Conservation (phyloP, 1,140 invertebrate species). For the Melanaphis sacchari region DNA sequence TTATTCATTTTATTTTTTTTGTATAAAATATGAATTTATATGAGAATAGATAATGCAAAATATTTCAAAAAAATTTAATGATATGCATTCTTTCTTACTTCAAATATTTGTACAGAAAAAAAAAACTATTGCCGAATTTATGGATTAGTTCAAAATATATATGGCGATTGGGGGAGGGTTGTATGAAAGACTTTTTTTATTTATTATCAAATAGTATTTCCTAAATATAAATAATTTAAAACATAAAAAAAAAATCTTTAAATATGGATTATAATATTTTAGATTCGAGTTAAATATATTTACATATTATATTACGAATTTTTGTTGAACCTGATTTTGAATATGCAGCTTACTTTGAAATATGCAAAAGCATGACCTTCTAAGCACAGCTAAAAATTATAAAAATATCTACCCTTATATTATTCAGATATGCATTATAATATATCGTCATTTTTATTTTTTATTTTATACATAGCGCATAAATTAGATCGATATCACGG, state of each 20-base stretch:
- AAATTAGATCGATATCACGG: neutral
- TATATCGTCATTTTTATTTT: neutral
- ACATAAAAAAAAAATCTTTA: neutral
- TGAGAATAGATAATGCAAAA: neutral
- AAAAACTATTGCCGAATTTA: neutral
- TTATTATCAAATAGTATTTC: neutral
- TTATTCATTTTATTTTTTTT: neutral
- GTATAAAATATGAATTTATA: neutral
- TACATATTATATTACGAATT: neutral
- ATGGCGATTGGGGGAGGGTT: no score
- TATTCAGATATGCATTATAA: no score
- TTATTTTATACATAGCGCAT: neutral
- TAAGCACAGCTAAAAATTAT: no score
- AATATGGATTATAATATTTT: neutral
- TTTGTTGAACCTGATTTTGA: neutral
- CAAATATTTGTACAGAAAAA: neutral
- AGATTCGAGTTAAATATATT: neutral
- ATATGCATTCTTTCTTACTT: neutral
- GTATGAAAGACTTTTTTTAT: neutral
- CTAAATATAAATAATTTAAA: neutral
- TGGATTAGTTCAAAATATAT: neutral
- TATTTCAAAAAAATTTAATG: neutral
- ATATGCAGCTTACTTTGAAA: neutral
- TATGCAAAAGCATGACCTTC: neutral
- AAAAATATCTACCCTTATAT: no score